phyloP scores from a whole-genome alignment of 2,797 vertebrate species.

The Danio aesculapii region DNA sequence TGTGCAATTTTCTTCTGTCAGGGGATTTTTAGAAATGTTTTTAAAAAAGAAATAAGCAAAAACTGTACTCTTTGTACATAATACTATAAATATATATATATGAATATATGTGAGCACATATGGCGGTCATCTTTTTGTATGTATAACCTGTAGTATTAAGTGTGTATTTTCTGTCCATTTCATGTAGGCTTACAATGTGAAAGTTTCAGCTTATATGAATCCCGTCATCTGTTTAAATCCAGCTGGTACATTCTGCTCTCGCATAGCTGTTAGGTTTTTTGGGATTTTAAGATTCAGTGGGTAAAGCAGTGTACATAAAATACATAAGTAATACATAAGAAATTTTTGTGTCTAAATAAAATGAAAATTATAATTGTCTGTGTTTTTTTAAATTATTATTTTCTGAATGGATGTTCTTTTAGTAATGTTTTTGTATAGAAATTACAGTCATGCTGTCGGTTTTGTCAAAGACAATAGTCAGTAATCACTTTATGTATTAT shows the following conservation, averaged over 20 bases:
- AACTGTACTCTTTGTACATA: slow-evolving; percentile 56
- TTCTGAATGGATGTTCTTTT: background rate
- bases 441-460: too few species aligned
- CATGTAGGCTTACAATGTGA: slow-evolving; percentile 52
- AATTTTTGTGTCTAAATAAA: slow-evolving; percentile 59
- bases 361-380: slow-evolving; percentile 32
- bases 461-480: too few species aligned
- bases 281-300: slow-evolving; percentile 52
- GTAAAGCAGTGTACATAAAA: slow-evolving; percentile 51
- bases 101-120: slow-evolving; percentile 54
- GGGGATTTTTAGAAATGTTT: slow-evolving; percentile 66
- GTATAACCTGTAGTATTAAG: slow-evolving; percentile 58
- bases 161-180: slow-evolving; percentile 63
- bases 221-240: slow-evolving; percentile 54
- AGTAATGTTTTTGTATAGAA: background rate
- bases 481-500: too few species aligned
- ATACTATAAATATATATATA: slow-evolving; percentile 47
- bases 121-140: slow-evolving; percentile 62
- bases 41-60: slow-evolving; percentile 52
- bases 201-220: slow-evolving; percentile 52
- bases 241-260: slow-evolving; percentile 46
- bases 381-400: slow-evolving; percentile 18
- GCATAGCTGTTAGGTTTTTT: slow-evolving; percentile 43
- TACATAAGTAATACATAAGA: slow-evolving; percentile 34
- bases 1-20: slow-evolving; percentile 59